phyloP scores from a whole-genome alignment of 2,888 invertebrate genomes.

The Tubulanus polymorphus region DNA sequence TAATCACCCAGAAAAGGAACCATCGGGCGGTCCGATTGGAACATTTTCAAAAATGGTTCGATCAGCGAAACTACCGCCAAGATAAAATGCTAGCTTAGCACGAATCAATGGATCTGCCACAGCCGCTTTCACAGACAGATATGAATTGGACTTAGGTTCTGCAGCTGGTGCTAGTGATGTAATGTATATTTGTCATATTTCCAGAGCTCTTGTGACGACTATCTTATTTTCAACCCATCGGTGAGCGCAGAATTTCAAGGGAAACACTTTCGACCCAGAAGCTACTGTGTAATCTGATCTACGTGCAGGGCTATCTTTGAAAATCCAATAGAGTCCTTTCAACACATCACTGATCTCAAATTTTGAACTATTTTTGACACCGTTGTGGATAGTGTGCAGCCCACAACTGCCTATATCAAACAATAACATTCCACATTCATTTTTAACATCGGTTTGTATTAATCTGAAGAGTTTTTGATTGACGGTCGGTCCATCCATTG shows the following conservation, averaged over 20 bases:
- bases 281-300: conserved; percentile 3
- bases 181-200: neutral
- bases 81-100: neutral
- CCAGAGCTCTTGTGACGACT: conserved; percentile 5
- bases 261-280: conserved; percentile 8
- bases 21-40: neutral
- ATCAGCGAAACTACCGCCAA: neutral
- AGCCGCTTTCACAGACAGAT: neutral
- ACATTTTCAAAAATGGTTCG: neutral
- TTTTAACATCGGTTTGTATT: too few relatives aligned
- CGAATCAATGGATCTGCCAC: neutral
- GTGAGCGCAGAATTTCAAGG: conserved; percentile 9
- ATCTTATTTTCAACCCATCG: conserved; percentile 10
- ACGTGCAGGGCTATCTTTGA: conserved; percentile 10
- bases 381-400: neutral
- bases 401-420: neutral
- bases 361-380: neutral
- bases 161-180: too few relatives aligned
- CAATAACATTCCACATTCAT: too few relatives aligned
- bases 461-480: neutral
- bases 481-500: neutral
- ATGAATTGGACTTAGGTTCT: neutral
- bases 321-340: conserved; percentile 4
- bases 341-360: neutral
- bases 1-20: neutral